Evolutionary conservation across 2,888 invertebrate species (phyloP).

Genomic region (Pyrrhosoma nymphula): DNA sequence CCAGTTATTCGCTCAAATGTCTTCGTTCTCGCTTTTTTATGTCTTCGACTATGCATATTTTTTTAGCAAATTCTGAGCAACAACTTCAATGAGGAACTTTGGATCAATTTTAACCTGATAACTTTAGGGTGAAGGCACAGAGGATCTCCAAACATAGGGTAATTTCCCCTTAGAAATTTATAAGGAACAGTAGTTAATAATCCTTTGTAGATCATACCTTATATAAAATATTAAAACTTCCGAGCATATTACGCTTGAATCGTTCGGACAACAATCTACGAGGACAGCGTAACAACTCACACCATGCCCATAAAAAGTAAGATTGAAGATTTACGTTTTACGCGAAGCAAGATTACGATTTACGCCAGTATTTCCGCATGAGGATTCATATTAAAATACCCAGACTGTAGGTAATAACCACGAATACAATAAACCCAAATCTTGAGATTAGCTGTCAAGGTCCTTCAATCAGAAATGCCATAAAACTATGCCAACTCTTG

Average conservation of each 20-base stretch:
- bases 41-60: too few relatives aligned
- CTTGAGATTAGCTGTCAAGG: conserved; percentile 3
- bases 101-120: too few relatives aligned
- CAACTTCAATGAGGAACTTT: too few relatives aligned
- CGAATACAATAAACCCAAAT: conserved; percentile 28
- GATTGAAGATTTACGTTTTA: not conserved
- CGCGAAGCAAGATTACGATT: not conserved
- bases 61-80: too few relatives aligned
- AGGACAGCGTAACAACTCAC: not conserved
- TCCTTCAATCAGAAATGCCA: conserved; percentile 32
- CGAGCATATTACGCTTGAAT: not conserved
- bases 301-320: not conserved
- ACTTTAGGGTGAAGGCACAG: too few relatives aligned
- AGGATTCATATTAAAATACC: not conserved
- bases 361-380: not conserved
- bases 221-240: not conserved
- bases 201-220: too few relatives aligned
- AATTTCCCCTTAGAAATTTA: too few relatives aligned
- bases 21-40: too few relatives aligned
- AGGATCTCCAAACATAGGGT: too few relatives aligned
- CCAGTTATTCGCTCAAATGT: too few relatives aligned
- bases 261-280: not conserved
- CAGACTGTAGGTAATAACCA: not conserved
- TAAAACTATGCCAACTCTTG: not conserved
- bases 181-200: too few relatives aligned